Percentiles rank a stretch among this genome's conserved stretches.
Evolutionary conservation across 2,797 vertebrate genomes (phyloP).

Genomic region (Oryzias dopingdopingensis): DNA sequence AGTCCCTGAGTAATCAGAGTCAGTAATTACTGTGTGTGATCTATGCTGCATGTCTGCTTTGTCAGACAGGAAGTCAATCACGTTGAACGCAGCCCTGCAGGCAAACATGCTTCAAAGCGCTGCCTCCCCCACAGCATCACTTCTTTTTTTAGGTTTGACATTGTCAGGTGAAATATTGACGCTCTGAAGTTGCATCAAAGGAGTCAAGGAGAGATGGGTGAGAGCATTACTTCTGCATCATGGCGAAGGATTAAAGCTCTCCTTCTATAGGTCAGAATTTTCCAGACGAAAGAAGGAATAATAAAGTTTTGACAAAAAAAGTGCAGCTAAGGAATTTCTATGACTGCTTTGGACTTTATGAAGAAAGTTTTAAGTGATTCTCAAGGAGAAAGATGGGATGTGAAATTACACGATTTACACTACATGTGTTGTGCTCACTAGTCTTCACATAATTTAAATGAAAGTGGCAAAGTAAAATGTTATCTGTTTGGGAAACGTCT

Average conservation of each 20-base stretch:
- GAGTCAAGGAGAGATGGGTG: conserved; percentile 3
- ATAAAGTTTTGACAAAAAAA: neutral
- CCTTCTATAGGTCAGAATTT: conserved; percentile 21
- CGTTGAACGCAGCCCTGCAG: conserved; percentile 34
- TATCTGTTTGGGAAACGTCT: too few relatives aligned
- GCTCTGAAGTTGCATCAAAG: conserved; percentile 55
- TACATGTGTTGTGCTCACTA: too few relatives aligned
- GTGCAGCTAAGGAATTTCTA: neutral
- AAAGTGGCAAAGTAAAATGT: too few relatives aligned
- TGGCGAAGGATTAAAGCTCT: conserved; percentile 21
- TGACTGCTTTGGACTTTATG: neutral
- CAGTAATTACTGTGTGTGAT: conserved; percentile 11
- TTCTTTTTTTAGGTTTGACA: conserved; percentile 63
- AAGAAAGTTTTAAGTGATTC: neutral
- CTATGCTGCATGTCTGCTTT: conserved; percentile 9
- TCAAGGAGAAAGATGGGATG: too few relatives aligned
- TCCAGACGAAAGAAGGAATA: conserved; percentile 3
- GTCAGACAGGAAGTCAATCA: conserved; percentile 34
- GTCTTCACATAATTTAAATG: too few relatives aligned
- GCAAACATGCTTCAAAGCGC: conserved; percentile 48
- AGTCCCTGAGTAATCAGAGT: conserved; percentile 20
- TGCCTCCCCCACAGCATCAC: conserved; percentile 40
- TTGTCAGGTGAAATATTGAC: conserved; percentile 66
- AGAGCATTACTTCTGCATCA: conserved; percentile 33
- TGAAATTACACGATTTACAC: too few relatives aligned